Percentiles rank a stretch among this genome's conserved stretches.
Conservation (phyloP, 2,797 vertebrate species). For the Smutsia temminckii region DNA sequence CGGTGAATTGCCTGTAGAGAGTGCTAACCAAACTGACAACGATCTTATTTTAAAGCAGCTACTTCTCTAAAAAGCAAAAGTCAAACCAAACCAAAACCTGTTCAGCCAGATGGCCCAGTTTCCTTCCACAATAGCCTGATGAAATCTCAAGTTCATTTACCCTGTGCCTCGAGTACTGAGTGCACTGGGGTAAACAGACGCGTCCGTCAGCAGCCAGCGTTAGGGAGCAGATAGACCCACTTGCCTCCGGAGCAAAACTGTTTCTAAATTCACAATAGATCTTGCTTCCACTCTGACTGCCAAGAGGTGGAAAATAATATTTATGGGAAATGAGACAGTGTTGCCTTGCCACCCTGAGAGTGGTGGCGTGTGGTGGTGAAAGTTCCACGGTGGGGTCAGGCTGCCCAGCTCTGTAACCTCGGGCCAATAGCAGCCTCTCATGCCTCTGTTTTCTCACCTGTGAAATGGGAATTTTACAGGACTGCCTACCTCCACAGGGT, state of each 20-base stretch:
- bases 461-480: neutral
- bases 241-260: neutral
- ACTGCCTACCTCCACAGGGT: fast-evolving
- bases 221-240: neutral
- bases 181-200: neutral
- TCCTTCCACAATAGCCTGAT: constrained; percentile 59
- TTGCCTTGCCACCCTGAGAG: neutral
- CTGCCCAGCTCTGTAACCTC: neutral
- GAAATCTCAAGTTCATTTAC: constrained; percentile 73
- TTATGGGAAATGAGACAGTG: fast-evolving
- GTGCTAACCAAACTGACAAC: neutral
- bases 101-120: neutral
- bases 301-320: neutral
- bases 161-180: neutral
- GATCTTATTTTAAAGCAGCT: constrained; percentile 45
- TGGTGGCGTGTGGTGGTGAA: fast-evolving
- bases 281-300: neutral
- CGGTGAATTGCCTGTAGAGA: neutral
- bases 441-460: neutral
- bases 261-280: neutral
- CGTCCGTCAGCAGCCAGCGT: neutral
- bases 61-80: neutral
- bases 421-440: neutral
- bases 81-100: neutral
- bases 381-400: fast-evolving